phyloP scores from a whole-genome alignment of 2,797 vertebrate species.

The Megaceryle alcyon region DNA sequence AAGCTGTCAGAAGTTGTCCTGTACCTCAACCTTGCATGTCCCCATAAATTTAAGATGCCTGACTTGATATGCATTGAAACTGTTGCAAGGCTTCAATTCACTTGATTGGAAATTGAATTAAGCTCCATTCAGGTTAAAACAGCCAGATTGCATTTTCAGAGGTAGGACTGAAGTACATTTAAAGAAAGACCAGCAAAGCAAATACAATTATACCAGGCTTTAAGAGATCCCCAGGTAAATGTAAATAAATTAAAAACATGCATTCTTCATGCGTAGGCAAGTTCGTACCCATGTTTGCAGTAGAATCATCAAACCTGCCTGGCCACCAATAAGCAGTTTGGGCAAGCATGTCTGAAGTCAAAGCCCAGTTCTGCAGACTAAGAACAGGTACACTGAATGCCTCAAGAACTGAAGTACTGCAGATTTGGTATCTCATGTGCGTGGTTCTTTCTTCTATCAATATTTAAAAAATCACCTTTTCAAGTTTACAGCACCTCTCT shows the following conservation, averaged over 20 bases:
- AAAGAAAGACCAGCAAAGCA: neutral
- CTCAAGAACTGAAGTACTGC: neutral
- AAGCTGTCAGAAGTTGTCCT: conserved; percentile 3
- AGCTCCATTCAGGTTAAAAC: neutral
- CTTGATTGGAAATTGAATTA: conserved; percentile 29
- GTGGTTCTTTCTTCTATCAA: neutral
- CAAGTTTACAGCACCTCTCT: neutral
- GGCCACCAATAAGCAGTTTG: neutral
- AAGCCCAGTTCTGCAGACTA: neutral
- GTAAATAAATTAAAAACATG: neutral
- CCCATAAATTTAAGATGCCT: neutral
- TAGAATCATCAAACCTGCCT: neutral
- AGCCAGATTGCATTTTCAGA: conserved; percentile 1
- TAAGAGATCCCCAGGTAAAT: neutral
- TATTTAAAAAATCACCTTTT: neutral
- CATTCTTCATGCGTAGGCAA: neutral
- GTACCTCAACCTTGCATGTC: neutral
- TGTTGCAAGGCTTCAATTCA: neutral
- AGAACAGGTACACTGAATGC: neutral
- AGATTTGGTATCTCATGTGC: neutral
- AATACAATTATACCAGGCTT: neutral
- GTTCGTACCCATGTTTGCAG: neutral
- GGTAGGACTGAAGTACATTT: neutral
- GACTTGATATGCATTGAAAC: conserved; percentile 26
- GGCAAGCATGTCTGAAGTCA: neutral